Evolutionary conservation across 2,113 vertebrate species (phyloP), one percentile per base, ranked within the genome.

Genomic region (Excalfactoria chinensis): DNA sequence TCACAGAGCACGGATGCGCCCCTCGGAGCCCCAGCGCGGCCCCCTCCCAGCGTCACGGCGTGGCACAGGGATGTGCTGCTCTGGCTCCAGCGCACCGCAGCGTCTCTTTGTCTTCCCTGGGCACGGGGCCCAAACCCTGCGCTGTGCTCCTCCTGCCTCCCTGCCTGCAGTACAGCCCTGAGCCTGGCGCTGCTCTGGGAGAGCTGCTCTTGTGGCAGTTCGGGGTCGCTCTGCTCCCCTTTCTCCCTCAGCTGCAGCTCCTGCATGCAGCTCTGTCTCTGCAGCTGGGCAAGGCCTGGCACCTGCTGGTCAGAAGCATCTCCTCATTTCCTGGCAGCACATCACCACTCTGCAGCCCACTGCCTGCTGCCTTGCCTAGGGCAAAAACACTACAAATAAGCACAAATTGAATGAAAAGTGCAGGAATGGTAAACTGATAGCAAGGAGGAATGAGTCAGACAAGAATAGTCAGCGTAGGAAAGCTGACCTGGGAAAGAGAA

Each of bases 91-190:
- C 35, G 8, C 30, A 12, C 34, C 3, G 1, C 74, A 3, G 4
- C 3, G 34, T 2, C 3, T 30, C 48, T 6, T 18, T 21, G 53
- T 25, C 43, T 69, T 35, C 23, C 6, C 11, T 10, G 46, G 11
- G 7, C 2, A 0, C 4, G 7, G 32, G 28, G 9, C 8, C 63
- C 56, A 21, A 34, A 32, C 8, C 21, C 10, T 1, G 0, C 11
- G 11, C 5, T 13, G 67, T 44, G 55, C 5, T 7, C 2, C 9
- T 49, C 5, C 17, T 53, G 58, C 55, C 44, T 28, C 43, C 17
- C 34, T 28, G 21, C 14, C 35, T 5, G 0, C 19, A 19, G 59
- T 4, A 13, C 35, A 32, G 2, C 4, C 1, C 7, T 10, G 66
- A 12, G 35, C 25, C 16, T 28, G 18, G 30, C 17, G 46, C 68